Evolutionary conservation across 37 sponge, comb jelly and placozoan species (phyloP), one percentile per base, ranked within the genome.

Genomic region (Oopsacas minuta): DNA sequence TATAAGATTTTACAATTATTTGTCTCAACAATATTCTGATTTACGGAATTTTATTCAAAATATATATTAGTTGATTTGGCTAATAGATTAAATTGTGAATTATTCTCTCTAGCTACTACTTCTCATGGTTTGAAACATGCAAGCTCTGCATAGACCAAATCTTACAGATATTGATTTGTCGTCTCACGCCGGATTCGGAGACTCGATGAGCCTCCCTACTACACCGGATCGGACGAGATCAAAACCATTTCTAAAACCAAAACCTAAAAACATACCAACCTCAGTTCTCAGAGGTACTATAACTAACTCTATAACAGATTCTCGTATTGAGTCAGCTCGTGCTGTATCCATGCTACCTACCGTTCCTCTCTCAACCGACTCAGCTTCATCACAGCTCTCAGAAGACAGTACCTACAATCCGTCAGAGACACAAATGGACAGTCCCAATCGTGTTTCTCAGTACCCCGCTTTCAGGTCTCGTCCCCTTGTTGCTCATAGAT

Each of bases 21-120:
- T 17, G 8, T 42, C 49, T 17, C 49, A 8, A 8, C 49, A 42
- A 17, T 42, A 15, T 42, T 42, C 49, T 42, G 49, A 17, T 17
- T 42, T 42, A 42, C 15, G 49, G 8, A 42, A 42, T 42, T 42
- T 17, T 8, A 42, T 42, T 42, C 15, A 15, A 8, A 17, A 42
- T 42, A 17, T 42, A 8, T 42, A 42, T 42, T 17, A 42, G n/a
- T 17, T 42, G 49, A 42, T 42, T 42, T 42, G 49, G 12, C 49
- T 17, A 42, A 17, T 42, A 8, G 49, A 42, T 42, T 8, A 42
- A 17, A 8, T 42, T 42, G 15, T 15, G 49, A 42, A 42, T 42
- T 42, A 42, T 42, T 17, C 49, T n/a, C n/a, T n/a, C n/a, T n/a
- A n/a, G n/a, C n/a, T n/a, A n/a, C 75, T 61, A 61, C 75, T 61